Evolutionary conservation across 2,797 vertebrate species (phyloP).

Genomic region (Echiichthys vipera): DNA sequence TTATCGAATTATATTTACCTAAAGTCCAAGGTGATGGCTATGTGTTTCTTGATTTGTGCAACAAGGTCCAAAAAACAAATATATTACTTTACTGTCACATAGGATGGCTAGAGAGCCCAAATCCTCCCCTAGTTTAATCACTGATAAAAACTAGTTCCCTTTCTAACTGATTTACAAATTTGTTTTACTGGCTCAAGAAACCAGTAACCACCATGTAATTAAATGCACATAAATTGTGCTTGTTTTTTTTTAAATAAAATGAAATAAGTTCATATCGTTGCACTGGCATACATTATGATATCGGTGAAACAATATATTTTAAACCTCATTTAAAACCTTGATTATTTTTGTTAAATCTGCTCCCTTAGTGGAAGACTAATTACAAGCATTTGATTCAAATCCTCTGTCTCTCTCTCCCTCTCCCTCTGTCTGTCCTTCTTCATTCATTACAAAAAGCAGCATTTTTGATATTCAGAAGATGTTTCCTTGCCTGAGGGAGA

Average conservation of each 20-base stretch:
- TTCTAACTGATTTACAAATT: background rate
- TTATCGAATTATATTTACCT: background rate
- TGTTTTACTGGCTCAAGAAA: background rate
- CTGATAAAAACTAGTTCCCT: background rate
- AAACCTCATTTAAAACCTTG: conserved; percentile 11
- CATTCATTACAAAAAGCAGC: conserved; percentile 47
- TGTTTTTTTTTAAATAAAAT: conserved; percentile 4
- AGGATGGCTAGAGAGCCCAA: background rate
- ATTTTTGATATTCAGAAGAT: conserved; percentile 70
- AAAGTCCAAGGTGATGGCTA: background rate
- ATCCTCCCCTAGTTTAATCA: background rate
- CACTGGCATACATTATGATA: background rate
- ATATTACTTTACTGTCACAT: background rate
- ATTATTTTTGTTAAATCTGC: conserved; percentile 29
- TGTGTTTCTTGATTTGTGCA: background rate
- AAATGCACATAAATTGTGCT: background rate
- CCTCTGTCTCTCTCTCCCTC: background rate
- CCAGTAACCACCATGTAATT: background rate
- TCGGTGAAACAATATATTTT: background rate
- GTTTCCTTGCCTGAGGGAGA: conserved; percentile 67
- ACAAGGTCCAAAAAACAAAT: background rate
- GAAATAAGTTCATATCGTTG: background rate
- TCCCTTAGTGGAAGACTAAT: conserved; percentile 22
- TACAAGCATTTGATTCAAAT: conserved; percentile 20
- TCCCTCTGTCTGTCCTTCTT: conserved; percentile 1